Base-by-base conservation (phyloP, 2,888 invertebrate species). In the Steinernema scapterisci region DNA sequence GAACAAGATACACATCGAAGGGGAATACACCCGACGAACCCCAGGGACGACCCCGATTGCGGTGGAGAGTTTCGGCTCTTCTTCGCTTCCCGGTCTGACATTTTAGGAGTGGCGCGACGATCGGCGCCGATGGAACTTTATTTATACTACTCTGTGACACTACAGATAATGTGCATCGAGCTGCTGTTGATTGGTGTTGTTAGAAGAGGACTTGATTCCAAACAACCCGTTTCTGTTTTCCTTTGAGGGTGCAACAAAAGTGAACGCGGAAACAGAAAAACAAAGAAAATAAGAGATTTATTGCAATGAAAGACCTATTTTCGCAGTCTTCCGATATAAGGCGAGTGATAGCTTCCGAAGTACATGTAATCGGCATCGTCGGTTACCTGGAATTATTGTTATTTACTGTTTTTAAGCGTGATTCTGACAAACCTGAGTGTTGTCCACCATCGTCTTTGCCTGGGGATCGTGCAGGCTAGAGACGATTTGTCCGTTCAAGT, bases 391-490 rank as follows among this genome's bases (percentile, higher is more conserved):
- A 21, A n/a, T 19, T 46, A 31, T 31, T 19, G n/a, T 6, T 63
- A 3, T 16, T 13, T 7, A 16, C 48, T 6, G 6, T 21, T 48
- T 51, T 45, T 19, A 48, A 70, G 63, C 1, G 43, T 13, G 38
- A 45, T 46, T 11, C 7, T 19, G 11, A 21, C 71, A 13, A 13
- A 82, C 82, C 75, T 83, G 81, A 23, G 80, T 80, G 5, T 78
- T 77, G 45, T 80, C 81, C 9, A 76, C 76, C 13, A 83, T 70
- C 0, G 38, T 23, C 21, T 78, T 77, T 56, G 81, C 81, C 0
- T 70, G 74, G 0, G 73, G 75, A 72, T 83, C 83, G 38, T 83
- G 83, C 13, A 83, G 77, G 71, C 77, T 76, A 71, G 81, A 75
- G 31, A 83, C 44, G 31, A 80, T 79, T 52, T 80, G 56, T 44